Evolutionary conservation across 2,113 vertebrate species (phyloP).

Genomic region (Calypte anna): DNA sequence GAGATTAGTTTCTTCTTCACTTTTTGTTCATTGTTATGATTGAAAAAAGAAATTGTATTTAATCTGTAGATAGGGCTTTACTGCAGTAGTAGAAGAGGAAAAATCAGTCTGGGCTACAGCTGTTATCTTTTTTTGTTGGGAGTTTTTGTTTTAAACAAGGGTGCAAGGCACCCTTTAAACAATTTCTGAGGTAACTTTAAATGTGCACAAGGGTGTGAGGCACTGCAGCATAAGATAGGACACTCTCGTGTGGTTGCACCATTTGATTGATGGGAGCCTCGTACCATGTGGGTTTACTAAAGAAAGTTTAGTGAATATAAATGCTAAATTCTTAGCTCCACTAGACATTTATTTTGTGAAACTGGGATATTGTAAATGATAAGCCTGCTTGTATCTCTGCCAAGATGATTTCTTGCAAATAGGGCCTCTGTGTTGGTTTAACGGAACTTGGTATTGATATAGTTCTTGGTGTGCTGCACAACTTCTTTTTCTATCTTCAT

Average conservation of each 20-base stretch:
- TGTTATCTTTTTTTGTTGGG: not conserved
- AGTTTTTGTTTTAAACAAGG: not conserved
- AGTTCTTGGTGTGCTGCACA: not conserved
- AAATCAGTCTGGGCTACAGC: not conserved
- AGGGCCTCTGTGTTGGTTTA: not conserved
- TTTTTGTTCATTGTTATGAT: not conserved
- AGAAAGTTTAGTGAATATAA: not conserved
- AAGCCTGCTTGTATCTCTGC: not conserved
- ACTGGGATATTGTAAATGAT: not conserved
- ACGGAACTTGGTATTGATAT: constrained; percentile 25
- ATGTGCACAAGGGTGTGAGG: not conserved
- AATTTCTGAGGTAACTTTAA: too few relatives aligned
- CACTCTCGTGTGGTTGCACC: not conserved
- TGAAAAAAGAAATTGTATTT: not conserved
- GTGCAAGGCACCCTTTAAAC: not conserved
- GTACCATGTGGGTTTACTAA: not conserved
- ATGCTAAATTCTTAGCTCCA: not conserved
- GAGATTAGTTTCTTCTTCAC: not conserved
- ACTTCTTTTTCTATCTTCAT: not conserved
- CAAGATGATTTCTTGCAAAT: not conserved
- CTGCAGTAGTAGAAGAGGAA: not conserved
- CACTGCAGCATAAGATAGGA: not conserved
- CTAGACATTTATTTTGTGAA: not conserved
- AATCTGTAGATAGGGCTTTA: not conserved
- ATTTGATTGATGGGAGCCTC: not conserved